Evolutionary conservation across 2,888 invertebrate genomes (phyloP).

Genomic region (Eupithecia pulchellata): DNA sequence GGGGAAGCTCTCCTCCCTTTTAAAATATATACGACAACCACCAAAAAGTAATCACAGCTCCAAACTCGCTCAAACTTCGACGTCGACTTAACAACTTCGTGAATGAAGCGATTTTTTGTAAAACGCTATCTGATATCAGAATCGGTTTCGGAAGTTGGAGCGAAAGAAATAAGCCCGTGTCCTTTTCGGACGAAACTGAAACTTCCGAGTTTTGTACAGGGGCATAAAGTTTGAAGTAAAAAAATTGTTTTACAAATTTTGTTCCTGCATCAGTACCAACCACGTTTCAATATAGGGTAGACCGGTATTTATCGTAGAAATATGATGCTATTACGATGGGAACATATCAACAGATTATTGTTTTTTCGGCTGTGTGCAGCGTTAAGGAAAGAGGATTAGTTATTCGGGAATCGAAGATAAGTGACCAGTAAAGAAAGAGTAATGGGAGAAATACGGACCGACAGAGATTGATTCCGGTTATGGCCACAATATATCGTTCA

Average conservation of each 20-base stretch:
- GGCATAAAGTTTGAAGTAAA: constrained; percentile 5
- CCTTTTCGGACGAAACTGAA: constrained; percentile 38
- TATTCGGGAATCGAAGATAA: constrained; percentile 49
- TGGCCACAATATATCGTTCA: constrained; percentile 42
- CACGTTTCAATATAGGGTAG: background rate
- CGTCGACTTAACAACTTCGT: constrained; percentile 51
- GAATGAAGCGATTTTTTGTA: constrained; percentile 47
- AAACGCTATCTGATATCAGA: constrained; percentile 45
- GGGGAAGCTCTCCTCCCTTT: constrained; percentile 42
- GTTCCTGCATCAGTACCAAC: background rate
- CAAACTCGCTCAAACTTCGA: constrained; percentile 64
- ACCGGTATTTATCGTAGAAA: background rate
- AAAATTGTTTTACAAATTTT: constrained; percentile 2
- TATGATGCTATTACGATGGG: background rate
- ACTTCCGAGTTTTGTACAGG: constrained; percentile 22
- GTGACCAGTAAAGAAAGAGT: constrained; percentile 46
- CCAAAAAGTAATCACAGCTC: constrained; percentile 71
- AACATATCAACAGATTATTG: background rate
- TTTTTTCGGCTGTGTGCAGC: constrained; percentile 24
- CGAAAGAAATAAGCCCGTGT: constrained; percentile 42
- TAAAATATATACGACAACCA: constrained; percentile 57
- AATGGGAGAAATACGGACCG: constrained; percentile 45
- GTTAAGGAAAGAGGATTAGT: constrained; percentile 42
- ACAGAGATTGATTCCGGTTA: constrained; percentile 49
- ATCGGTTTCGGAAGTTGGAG: constrained; percentile 40